Base-by-base conservation (phyloP, 1,140 invertebrate species). In the Leptestheria dahalacensis region DNA sequence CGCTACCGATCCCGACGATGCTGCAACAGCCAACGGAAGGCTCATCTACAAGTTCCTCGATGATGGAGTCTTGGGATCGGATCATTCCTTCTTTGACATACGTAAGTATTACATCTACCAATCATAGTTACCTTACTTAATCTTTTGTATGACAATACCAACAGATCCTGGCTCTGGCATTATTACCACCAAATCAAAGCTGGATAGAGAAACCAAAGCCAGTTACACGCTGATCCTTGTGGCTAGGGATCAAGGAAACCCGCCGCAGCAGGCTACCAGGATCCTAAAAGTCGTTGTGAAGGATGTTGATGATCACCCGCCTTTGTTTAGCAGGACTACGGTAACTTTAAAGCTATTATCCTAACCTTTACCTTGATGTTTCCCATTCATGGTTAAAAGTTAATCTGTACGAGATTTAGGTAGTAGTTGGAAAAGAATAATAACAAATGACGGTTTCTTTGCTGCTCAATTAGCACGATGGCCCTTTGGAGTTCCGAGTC, bases 261-360 rank as follows among this genome's bases (percentile, higher is more conserved):
- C 85, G 1, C 82, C 84, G 10, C 86, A 89, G 65, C 82, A 84
- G 60, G 77, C 81, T 0, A 83, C 83, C 0, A 72, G 82, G 52
- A 77, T 87, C 1, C 73, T 87, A 0, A 78, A 79, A 55, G 78
- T 89, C 0, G 75, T 75, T 15, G 77, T 90, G 0, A 75, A 79
- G 2, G 86, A 90, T 64, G 78, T 87, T 11, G 85, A 91, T 64
- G 86, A 91, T 66, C 84, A 88, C 64, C 79, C 82, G 55, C 86
- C 87, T 0, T 74, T 79, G 52, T 88, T 90, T 61, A 77, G 75
- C 6, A 75, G 85, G 63, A 79, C 76, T 49, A 66, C 81, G 56
- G 85, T 86, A 66, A 81, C 77, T 68, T 54, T 28, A 25, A 47
- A 57, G 9, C 3, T 23, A 18, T 47, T 57, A 47, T 23, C 60